Conservation (phyloP, 2,888 invertebrate genomes). For the Steromphala cineraria region DNA sequence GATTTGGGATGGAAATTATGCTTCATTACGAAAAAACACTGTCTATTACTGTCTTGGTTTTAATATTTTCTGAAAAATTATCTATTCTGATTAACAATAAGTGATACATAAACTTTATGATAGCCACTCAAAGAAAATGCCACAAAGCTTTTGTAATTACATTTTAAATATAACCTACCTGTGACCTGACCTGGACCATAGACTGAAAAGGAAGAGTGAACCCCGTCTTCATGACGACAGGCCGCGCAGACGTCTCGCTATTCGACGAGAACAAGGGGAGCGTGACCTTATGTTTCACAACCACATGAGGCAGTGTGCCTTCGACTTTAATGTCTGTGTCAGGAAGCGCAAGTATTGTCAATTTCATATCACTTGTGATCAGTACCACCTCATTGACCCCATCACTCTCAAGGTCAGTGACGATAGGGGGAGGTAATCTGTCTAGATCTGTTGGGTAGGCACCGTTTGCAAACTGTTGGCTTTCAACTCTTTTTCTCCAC, state of each 20-base stretch:
- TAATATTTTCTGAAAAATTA: too few species aligned
- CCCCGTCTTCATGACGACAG: conserved; percentile 69
- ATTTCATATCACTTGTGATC: conserved; percentile 63
- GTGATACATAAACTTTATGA: not conserved
- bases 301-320: conserved; percentile 66
- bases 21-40: too few species aligned
- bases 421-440: conserved; percentile 62
- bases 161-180: conserved; percentile 49
- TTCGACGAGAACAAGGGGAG: conserved; percentile 43
- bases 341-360: conserved; percentile 64
- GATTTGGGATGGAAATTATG: too few species aligned
- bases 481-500: conserved; percentile 66
- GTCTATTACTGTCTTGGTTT: too few species aligned
- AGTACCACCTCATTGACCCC: conserved; percentile 70
- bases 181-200: conserved; percentile 66
- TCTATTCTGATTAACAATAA: too few species aligned
- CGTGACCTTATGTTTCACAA: conserved; percentile 59
- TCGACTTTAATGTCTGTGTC: conserved; percentile 43
- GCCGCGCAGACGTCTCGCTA: conserved; percentile 46
- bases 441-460: conserved; percentile 57
- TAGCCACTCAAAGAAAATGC: not conserved
- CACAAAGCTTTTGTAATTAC: not conserved
- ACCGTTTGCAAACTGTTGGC: conserved; percentile 58
- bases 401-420: conserved; percentile 72
- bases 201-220: conserved; percentile 59